phyloP scores from a whole-genome alignment of 1,140 invertebrate genomes.

The Ceratina japonica region DNA sequence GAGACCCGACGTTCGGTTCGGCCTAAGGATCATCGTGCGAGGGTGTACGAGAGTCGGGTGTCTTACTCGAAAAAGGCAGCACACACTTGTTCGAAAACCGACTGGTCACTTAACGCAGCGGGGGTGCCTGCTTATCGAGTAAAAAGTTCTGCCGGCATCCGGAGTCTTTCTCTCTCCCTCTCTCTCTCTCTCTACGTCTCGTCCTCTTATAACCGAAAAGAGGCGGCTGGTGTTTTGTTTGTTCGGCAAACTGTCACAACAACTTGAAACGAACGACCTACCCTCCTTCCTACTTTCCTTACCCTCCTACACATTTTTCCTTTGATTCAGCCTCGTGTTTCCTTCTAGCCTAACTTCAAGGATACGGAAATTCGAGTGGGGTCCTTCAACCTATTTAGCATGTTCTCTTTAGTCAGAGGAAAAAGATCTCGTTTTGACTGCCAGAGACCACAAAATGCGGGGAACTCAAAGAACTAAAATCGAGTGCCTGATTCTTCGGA shows the following conservation, averaged over 20 bases:
- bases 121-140: slow-evolving; percentile 50
- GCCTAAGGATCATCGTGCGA: not conserved
- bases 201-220: slow-evolving; percentile 14
- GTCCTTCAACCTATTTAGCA: slow-evolving; percentile 47
- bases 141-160: slow-evolving; percentile 51
- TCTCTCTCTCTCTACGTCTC: not conserved
- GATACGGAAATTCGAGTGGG: slow-evolving; percentile 65
- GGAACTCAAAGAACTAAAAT: not conserved
- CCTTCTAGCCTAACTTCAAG: not conserved
- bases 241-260: slow-evolving; percentile 73
- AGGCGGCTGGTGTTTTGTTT: slow-evolving; percentile 66
- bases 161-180: slow-evolving; percentile 12
- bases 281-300: too few species aligned
- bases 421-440: not conserved
- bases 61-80: slow-evolving; percentile 33
- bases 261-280: slow-evolving; percentile 59
- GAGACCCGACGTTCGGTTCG: not conserved
- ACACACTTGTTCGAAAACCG: slow-evolving; percentile 61
- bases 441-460: not conserved
- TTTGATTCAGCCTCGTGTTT: not conserved
- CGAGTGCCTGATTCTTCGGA: not conserved
- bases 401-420: slow-evolving; percentile 24
- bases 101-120: slow-evolving; percentile 68
- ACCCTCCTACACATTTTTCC: not conserved
- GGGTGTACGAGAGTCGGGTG: slow-evolving; percentile 33